Evolutionary conservation across 1,140 invertebrate genomes (phyloP), one percentile per base, ranked within the genome.

Genomic region (Babylonia areolata): DNA sequence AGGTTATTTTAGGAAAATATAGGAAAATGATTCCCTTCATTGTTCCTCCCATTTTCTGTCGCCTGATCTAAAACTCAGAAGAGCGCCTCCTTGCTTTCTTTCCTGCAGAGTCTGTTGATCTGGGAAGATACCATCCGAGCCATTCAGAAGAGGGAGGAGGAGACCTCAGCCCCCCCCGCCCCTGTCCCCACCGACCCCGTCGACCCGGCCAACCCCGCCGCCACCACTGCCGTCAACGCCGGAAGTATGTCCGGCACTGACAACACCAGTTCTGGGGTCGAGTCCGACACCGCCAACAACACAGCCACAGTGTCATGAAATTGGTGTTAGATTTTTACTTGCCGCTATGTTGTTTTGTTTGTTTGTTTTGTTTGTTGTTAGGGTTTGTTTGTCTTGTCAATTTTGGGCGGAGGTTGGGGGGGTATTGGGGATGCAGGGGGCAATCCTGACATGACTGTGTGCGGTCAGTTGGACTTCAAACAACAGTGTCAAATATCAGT

Each of bases 71-170:
- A n/a, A n/a, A n/a, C n/a, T n/a, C n/a, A n/a, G 11, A 17, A 42
- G 51, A 81, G 42, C 51, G 42, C 11, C 39, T 46, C 39, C 17
- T 46, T 86, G 85, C 15, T 54, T 64, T 73, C 77, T 80, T 15
- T 42, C 69, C 93, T 93, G 28, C 88, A 95, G 90, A 96, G 95
- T 91, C 95, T 96, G 88, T 94, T 94, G 81, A 95, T 95, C 15
- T 96, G 96, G 96, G 96, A 96, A 90, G 94, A 95, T 87, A 94
- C 95, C 31, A 94, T 96, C 71, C 90, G 93, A 39, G 86, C 88
- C 51, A 94, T 94, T 40, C 93, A 94, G 73, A 85, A 85, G 69
- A 87, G 78, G 51, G 87, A 88, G 39, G 69, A 84, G 37, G 64
- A 84, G 31, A 1, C 39, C 23, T 58, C 64, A 35, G 81, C 64